phyloP scores from a whole-genome alignment of 2,888 invertebrate species.

The Amphipoea oculea region DNA sequence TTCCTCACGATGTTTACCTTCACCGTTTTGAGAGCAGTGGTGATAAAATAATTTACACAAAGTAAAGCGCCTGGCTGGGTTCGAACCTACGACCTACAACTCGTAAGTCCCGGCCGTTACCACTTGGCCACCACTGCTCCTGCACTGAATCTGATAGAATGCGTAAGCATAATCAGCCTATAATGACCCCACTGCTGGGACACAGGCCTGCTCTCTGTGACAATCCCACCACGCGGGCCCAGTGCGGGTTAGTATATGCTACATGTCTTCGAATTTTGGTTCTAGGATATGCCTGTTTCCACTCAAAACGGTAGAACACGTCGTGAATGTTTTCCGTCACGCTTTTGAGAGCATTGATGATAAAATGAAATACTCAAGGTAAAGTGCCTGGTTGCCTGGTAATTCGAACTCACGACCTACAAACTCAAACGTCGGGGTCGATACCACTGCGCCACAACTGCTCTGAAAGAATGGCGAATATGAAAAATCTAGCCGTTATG shows the following conservation, averaged over 20 bases:
- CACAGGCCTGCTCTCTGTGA: too few relatives aligned
- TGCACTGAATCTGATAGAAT: conserved; percentile 70
- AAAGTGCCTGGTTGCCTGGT: neutral
- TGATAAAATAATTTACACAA: too few relatives aligned
- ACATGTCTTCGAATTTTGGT: neutral
- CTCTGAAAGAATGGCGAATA: conserved; percentile 44
- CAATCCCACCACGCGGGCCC: neutral
- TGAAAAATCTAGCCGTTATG: too few relatives aligned
- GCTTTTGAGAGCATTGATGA: neutral
- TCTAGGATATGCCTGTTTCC: neutral
- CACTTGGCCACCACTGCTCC: too few relatives aligned
- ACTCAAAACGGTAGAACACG: neutral
- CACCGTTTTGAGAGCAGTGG: too few relatives aligned
- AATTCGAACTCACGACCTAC: neutral
- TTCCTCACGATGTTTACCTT: too few relatives aligned
- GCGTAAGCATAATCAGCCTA: neutral
- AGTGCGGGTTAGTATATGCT: neutral
- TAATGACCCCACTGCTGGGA: neutral
- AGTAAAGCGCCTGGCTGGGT: too few relatives aligned
- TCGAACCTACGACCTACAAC: too few relatives aligned
- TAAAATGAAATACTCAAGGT: neutral
- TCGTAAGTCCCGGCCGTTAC: too few relatives aligned
- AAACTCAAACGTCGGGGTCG: too few relatives aligned
- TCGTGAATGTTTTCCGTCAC: neutral
- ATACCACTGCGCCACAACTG: neutral